Evolutionary conservation across 2,797 vertebrate species (phyloP).

Genomic region (Cyclura pinguis): DNA sequence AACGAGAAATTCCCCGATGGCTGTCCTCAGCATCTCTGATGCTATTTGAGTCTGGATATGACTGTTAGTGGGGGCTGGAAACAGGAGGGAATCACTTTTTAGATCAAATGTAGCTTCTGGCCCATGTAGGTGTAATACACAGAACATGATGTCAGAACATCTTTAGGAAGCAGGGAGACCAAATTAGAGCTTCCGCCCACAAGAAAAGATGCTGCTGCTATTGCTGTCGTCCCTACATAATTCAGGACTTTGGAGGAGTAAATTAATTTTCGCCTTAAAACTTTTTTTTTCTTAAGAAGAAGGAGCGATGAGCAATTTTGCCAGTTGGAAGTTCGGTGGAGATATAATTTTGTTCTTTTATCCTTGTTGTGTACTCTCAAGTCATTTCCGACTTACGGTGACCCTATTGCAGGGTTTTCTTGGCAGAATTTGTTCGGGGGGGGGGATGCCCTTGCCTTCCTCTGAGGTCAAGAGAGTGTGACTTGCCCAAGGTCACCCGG

Average conservation of each 20-base stretch:
- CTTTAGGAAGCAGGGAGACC: neutral
- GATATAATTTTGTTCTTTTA: too few species aligned
- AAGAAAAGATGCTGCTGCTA: slow-evolving; percentile 14
- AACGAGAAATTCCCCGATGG: neutral
- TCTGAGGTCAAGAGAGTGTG: too few species aligned
- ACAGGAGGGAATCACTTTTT: neutral
- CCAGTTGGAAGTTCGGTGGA: slow-evolving; percentile 14
- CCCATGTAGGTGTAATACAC: neutral
- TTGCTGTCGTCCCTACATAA: neutral
- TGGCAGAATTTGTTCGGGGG: too few species aligned
- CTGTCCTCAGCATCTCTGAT: neutral
- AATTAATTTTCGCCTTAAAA: neutral
- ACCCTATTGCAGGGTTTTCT: too few species aligned
- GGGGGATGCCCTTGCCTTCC: too few species aligned
- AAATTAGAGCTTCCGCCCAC: slow-evolving; percentile 25
- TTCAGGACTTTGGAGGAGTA: slow-evolving; percentile 8
- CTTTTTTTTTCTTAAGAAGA: neutral
- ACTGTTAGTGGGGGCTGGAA: neutral
- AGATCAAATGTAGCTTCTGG: neutral
- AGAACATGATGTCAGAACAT: neutral
- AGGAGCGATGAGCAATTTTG: neutral
- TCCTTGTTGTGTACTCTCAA: too few species aligned
- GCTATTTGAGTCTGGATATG: neutral
- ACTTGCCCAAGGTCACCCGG: too few species aligned
- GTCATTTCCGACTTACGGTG: too few species aligned